phyloP scores from a whole-genome alignment of 2,113 vertebrate genomes.

The Coracopsis vasa region DNA sequence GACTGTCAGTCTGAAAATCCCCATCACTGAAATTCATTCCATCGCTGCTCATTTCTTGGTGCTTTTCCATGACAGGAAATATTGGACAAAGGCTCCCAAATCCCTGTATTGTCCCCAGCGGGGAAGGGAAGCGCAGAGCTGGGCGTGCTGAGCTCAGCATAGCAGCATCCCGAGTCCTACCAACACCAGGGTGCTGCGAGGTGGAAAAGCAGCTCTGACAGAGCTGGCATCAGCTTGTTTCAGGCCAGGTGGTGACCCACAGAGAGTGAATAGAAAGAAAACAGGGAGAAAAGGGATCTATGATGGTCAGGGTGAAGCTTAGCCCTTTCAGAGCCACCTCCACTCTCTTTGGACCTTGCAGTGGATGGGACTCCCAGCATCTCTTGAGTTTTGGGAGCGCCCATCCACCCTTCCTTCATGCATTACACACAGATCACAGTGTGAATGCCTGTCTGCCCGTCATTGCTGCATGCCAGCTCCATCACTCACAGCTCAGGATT shows the following conservation, averaged over 20 bases:
- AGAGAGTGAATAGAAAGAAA: neutral
- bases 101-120: constrained; percentile 18
- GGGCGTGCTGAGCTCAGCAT: neutral
- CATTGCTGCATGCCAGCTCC: accelerated
- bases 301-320: neutral
- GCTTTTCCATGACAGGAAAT: constrained; percentile 18
- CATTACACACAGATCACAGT: neutral
- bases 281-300: neutral
- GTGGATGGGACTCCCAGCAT: accelerated
- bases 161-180: neutral
- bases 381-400: neutral
- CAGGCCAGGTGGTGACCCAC: neutral
- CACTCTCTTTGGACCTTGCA: neutral
- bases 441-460: accelerated
- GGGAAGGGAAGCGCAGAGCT: neutral
- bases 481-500: neutral
- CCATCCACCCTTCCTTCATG: neutral
- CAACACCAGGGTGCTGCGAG: accelerated
- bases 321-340: neutral
- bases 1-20: neutral
- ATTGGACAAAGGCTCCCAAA: constrained; percentile 23
- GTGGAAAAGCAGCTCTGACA: neutral
- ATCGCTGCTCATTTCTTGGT: neutral
- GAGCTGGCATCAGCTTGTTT: constrained; percentile 33
- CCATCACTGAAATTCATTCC: neutral